These are phyloP conservation scores for Cottoperca gobio DNA, from an alignment of 2,797 vertebrate genomes.

Conservation along the genomic window DNA sequence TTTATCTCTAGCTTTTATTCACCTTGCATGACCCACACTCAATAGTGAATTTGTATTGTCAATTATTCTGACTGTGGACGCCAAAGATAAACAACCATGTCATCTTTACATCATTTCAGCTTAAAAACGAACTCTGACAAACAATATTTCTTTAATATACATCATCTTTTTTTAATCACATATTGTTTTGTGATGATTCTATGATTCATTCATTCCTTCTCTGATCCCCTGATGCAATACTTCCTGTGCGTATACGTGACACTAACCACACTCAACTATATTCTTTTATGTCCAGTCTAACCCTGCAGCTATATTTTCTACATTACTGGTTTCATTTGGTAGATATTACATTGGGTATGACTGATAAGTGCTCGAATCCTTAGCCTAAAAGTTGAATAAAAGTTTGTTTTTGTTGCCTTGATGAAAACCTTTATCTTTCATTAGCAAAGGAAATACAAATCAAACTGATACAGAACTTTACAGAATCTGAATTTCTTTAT, in stretches of 20 bases:
- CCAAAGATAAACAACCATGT: background rate
- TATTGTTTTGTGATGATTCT: background rate
- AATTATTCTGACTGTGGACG: background rate
- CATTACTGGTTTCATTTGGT: background rate
- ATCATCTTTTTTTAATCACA: slow-evolving; percentile 1
- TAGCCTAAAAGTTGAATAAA: background rate
- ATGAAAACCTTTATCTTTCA: background rate
- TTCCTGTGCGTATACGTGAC: slow-evolving; percentile 36
- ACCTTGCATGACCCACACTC: background rate
- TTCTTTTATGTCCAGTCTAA: background rate
- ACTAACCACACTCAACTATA: slow-evolving; percentile 1
- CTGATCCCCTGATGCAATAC: background rate
- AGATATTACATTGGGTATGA: background rate
- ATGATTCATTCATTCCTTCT: slow-evolving; percentile 8
- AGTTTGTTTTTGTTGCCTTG: background rate
- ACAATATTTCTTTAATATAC: background rate
- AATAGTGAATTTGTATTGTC: background rate
- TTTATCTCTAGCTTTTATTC: background rate
- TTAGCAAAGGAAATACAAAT: background rate
- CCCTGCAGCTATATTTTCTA: background rate
- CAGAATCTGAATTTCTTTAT: background rate
- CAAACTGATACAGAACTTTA: background rate
- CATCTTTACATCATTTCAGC: background rate
- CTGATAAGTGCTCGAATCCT: no score
- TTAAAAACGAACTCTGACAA: background rate